Evolutionary conservation across 2,113 vertebrate genomes (phyloP), one percentile per base, ranked within the genome.

Genomic region (Alosa alosa): DNA sequence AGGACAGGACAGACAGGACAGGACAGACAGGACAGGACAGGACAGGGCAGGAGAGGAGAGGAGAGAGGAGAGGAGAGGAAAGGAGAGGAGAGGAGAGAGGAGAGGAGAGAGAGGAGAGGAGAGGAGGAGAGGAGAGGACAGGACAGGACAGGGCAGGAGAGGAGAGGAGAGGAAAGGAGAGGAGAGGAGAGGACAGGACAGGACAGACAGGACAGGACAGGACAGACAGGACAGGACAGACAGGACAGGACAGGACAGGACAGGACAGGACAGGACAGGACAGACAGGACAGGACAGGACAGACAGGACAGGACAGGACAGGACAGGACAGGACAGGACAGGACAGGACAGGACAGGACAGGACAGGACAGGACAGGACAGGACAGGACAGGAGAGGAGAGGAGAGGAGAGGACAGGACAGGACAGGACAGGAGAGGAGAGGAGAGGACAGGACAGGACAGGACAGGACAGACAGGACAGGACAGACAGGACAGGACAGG

Each of bases 161-260:
- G n/a, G 22, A 68, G n/a, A 25, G n/a, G 25, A 25, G 22, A 11
- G 22, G 60, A 64, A 8, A 13, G 18, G 18, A 64, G 22, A 4
- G 7, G 60, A 18, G 36, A 46, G 46, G 50, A 44, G 41, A 55
- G 22, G 60, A 64, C 8, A 11, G 3, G 9, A 64, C 8, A 20
- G 22, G 60, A 64, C 57, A 86, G 81, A n/a, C n/a, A n/a, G n/a
- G 8, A 17, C 31, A 60, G 39, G 49, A 52, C 25, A 85, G 85
- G n/a, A n/a, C n/a, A n/a, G n/a, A n/a, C n/a, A n/a, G n/a, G n/a
- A n/a, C n/a, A n/a, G n/a, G n/a, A n/a, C n/a, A n/a, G n/a, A n/a
- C n/a, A 11, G 3, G 9, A 64, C 8, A 20, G 22, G 60, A 64
- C 57, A 86, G 81, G 8, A 17, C 31, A 11, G 3, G 9, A 64